Evolutionary conservation across 1,140 invertebrate genomes (phyloP), one percentile per base, ranked within the genome.

Genomic region (Leptopilina boulardi): DNA sequence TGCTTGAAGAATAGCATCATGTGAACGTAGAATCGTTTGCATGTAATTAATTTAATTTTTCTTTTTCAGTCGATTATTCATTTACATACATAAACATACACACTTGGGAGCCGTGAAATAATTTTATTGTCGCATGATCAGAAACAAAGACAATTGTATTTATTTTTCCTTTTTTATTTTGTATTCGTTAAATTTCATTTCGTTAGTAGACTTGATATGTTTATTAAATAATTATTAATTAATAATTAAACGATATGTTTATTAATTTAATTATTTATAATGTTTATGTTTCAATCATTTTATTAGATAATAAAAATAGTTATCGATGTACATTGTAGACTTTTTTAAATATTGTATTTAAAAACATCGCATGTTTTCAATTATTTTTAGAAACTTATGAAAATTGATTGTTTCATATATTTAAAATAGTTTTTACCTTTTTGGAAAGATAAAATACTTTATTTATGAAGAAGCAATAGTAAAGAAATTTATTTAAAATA

Each of bases 1-100:
- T 66, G 59, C 59, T 66, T 66, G 59, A 30, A 66, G 26, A 66
- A 66, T 66, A 66, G 21, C 23, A 23, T 66, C 59, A 30, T 66
- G 59, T 66, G 59, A n/a, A n/a, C 13, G 4, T 66, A 66, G 59
- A 66, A 38, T 15, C 26, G 26, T 75, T 70, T 66, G 41, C 51
- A 44, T 23, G 26, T 42, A 38, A 70, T 70, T 44, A 75, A 70
- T 70, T 66, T 54, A 23, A 56, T 74, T 30, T 74, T 30, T 41
- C 66, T 19, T 59, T 41, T 66, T 34, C 26, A 66, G 59, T 30
- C 59, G 13, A 66, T 8, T 8, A 34, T 30, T 66, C 59, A 30
- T 66, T 66, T 66, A 66, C 8, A 38, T 8, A 38, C 9, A 15
- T 15, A 13, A n/a, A n/a, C n/a, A n/a, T n/a, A n/a, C n/a, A n/a